These are phyloP conservation scores for Willisornis vidua DNA, from an alignment of 2,113 vertebrate species.

Conservation along the genomic window DNA sequence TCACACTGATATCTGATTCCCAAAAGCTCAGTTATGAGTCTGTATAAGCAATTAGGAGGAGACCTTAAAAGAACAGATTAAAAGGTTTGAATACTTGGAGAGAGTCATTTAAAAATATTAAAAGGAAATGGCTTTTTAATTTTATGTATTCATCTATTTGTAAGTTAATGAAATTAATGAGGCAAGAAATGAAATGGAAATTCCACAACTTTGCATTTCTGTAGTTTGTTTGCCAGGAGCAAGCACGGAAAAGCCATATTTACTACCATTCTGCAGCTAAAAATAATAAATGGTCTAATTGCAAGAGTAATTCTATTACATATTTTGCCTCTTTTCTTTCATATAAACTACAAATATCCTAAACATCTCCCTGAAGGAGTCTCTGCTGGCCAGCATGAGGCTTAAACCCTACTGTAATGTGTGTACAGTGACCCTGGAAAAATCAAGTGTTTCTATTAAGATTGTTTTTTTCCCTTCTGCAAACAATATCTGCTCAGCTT, in stretches of 20 bases:
- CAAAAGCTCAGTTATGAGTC: constrained; percentile 59
- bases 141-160: constrained; percentile 77
- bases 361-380: background rate
- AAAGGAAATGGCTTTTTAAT: constrained; percentile 76
- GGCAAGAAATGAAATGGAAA: constrained; percentile 79
- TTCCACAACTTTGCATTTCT: constrained; percentile 68
- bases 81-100: constrained; percentile 65
- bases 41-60: constrained; percentile 61
- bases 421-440: background rate
- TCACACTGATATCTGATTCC: constrained; percentile 49
- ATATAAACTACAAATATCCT: background rate
- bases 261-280: constrained; percentile 40
- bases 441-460: background rate
- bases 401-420: background rate
- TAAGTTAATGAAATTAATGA: constrained; percentile 82
- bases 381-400: background rate
- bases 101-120: constrained; percentile 71
- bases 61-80: constrained; percentile 67
- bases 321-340: background rate
- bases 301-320: constrained; percentile 10
- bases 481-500: constrained; percentile 22
- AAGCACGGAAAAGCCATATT: constrained; percentile 42
- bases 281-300: constrained; percentile 55
- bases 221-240: constrained; percentile 42
- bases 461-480: background rate